Evolutionary conservation across 2,113 vertebrate genomes (phyloP), one percentile per base, ranked within the genome.

Genomic region (Caracal caracal): DNA sequence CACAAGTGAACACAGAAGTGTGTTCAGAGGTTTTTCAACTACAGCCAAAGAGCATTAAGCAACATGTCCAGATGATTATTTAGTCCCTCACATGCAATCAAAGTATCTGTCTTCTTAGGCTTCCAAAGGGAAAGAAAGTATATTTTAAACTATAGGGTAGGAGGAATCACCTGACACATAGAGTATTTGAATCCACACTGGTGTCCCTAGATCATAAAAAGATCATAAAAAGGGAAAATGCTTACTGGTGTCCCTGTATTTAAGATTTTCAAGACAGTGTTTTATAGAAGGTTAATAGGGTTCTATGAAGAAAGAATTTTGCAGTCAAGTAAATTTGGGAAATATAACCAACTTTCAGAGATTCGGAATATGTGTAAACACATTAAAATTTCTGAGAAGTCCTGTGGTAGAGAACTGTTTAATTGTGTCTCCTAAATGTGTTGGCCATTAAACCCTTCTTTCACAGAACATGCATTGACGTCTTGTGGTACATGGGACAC

Each of bases 61-160:
- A 63, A 56, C 24, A 56, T n/a, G 56, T 30, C 28, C 43, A 90
- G n/a, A 82, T 11, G 66, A 51, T 88, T 22, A 65, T 15, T 73
- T 71, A 40, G 2, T 61, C 33, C 35, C 17, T 96, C 49, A 37
- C 12, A 30, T 33, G 17, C 16, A 6, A 28, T 51, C 7, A 84
- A 94, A 78, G 66, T 80, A 22, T 28, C 24, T 93, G 13, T 71
- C 20, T 78, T 80, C 79, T 68, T 68, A 81, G 24, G 19, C 7
- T 90, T 95, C 80, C 71, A 80, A 86, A 89, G 19, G 56, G 76
- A 76, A 84, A 92, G 47, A 40, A 84, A 91, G 9, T 66, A n/a
- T 19, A 61, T 61, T 59, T 95, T 84, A 68, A 84, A 85, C 49
- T 37, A 13, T 13, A 37, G 47, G 24, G 12, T 7, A 82, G 4